Percentiles rank a stretch among this genome's conserved stretches.
Conservation (phyloP, 2,113 vertebrate genomes). For the cat (Felis catus) region DNA sequence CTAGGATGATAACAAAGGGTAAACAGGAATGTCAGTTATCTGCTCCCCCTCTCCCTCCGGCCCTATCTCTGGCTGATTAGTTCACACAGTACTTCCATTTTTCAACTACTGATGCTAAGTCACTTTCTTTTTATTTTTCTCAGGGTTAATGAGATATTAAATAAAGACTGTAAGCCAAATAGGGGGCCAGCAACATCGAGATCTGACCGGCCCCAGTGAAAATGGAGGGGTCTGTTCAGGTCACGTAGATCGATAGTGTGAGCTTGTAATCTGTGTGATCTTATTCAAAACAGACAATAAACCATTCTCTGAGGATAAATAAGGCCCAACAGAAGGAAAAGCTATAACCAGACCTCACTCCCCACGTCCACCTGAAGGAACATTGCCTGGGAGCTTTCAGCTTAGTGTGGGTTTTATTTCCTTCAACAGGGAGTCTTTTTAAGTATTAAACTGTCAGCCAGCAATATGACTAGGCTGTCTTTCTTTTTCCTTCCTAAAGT, state of each 20-base stretch:
- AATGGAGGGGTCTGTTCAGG: not conserved
- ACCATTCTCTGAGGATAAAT: conserved; percentile 55
- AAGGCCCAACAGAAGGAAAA: conserved; percentile 42
- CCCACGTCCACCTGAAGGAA: not conserved
- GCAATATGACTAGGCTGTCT: conserved; percentile 31
- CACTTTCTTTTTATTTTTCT: conserved; percentile 14
- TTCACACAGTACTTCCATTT: not conserved
- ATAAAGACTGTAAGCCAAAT: conserved; percentile 52
- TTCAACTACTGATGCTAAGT: conserved; percentile 38
- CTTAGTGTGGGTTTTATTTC: not conserved
- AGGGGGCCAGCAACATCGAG: not conserved
- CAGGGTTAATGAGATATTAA: conserved; percentile 47
- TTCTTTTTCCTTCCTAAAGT: not conserved
- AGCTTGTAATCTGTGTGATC: conserved; percentile 19
- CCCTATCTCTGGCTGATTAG: not conserved
- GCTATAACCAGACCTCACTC: not conserved
- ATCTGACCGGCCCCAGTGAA: conserved; percentile 34
- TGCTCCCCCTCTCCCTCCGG: accelerated
- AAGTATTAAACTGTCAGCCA: conserved; percentile 14
- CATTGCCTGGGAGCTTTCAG: not conserved
- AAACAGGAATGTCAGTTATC: not conserved
- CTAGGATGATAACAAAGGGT: not conserved
- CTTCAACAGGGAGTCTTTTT: not conserved
- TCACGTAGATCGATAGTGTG: conserved; percentile 19
- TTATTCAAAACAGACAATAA: conserved; percentile 68